Conservation (phyloP, 2,888 invertebrate species). For the Epinotia nisella region DNA sequence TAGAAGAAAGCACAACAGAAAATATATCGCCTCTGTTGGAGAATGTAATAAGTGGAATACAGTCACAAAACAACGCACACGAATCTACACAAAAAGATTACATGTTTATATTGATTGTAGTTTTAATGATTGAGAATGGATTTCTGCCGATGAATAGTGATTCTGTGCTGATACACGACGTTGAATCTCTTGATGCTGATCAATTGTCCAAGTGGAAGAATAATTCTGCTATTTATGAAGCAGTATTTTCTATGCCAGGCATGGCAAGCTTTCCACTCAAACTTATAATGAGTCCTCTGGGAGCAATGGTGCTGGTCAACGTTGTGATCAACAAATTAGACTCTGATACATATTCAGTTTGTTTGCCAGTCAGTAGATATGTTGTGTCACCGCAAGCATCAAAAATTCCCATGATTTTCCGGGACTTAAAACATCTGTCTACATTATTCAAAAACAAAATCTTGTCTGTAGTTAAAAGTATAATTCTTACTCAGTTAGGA, state of each 20-base stretch:
- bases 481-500: conserved; percentile 76
- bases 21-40: conserved; percentile 62
- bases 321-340: conserved; percentile 63
- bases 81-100: conserved; percentile 71
- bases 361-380: conserved; percentile 72
- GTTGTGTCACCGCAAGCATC: conserved; percentile 69
- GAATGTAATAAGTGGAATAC: conserved; percentile 59
- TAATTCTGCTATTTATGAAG: conserved; percentile 62
- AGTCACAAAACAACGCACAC: conserved; percentile 54
- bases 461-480: conserved; percentile 82
- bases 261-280: conserved; percentile 63
- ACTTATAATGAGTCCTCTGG: conserved; percentile 70
- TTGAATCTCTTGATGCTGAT: conserved; percentile 53
- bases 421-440: conserved; percentile 76
- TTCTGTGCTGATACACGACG: conserved; percentile 51
- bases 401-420: conserved; percentile 70
- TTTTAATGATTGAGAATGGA: conserved; percentile 73
- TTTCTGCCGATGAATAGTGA: conserved; percentile 61
- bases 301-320: conserved; percentile 68
- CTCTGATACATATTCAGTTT: conserved; percentile 73
- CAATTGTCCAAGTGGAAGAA: conserved; percentile 62
- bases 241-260: conserved; percentile 62
- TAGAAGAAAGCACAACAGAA: conserved; percentile 73
- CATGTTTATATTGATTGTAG: conserved; percentile 67
- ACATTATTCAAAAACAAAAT: conserved; percentile 82